Base-by-base conservation (phyloP, 37 sponge, comb jelly and placozoan genomes). In the Chondrosia reniformis region DNA sequence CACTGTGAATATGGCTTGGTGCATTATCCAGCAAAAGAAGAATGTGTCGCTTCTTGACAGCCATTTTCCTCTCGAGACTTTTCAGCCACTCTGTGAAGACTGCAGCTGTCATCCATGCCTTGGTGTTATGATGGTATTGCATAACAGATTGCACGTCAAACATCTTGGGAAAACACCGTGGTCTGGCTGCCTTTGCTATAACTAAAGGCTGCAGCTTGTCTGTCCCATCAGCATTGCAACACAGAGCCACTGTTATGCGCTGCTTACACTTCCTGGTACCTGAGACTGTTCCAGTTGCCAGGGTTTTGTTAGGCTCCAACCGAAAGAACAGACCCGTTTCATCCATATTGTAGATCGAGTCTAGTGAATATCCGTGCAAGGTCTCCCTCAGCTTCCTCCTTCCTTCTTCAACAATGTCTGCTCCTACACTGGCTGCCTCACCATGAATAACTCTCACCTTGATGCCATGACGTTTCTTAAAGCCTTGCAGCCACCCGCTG, bases 191-290 rank as follows among this genome's bases (percentile, higher is more conserved):
- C 59, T 59, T 77, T 59, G 62, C 78, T 5, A 77, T 77, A 25
- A 77, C 78, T 27, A 77, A 77, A 39, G 78, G 78, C 63, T 61
- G 57, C 36, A 77, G n/a, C 32, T 77, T 77, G 33, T 77, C 42
- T 4, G 58, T 32, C 22, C 62, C 78, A 52, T 77, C 78, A n/a
- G 78, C 78, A 55, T 77, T n/a, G n/a, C n/a, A n/a, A n/a, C n/a
- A n/a, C n/a, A n/a, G n/a, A n/a, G n/a, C n/a, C n/a, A n/a, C n/a
- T n/a, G n/a, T n/a, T n/a, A n/a, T n/a, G n/a, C n/a, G n/a, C n/a
- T 77, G 6, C 42, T 63, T 77, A 28, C 78, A 61, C 39, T 41
- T 61, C 59, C 22, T 77, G 40, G 59, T 55, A 13, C 78, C 55
- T 25, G 31, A 28, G 19, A 75, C 76, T 9, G 76, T 49, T 30